Evolutionary conservation across 30 jellyfish, hydroid and myxozoan species (phyloP), one percentile per base, ranked within the genome.

Genomic region (Rhopilema esculentum): DNA sequence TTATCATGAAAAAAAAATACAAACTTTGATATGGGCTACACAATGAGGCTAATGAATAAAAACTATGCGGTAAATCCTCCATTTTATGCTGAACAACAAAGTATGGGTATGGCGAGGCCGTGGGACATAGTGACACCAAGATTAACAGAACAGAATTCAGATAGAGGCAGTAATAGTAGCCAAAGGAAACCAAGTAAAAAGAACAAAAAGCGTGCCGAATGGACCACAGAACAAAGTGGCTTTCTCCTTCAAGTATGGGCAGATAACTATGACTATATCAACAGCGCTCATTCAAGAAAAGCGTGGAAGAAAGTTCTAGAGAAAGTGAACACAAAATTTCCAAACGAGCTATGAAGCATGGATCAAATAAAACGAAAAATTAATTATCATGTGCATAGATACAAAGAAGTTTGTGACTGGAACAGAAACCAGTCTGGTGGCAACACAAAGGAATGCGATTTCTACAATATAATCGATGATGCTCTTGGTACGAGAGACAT

Each of bases 191-290:
- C n/a, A 51, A 51, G 66, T 51, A 51, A 19, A 51, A 19, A 15
- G 66, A 64, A 0, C 15, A 9, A 30, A 64, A 0, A 27, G 24
- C 0, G 74, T 8, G 74, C 86, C 4, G 86, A 75, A n/a, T 75
- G 86, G 86, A 75, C 86, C n/a, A 27, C 12, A 2, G 86, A 75
- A 30, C 86, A 75, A 48, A 75, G 27, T 9, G 86, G 72, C 1
- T 48, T 75, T 49, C 74, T 75, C n/a, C 80, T 75, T 27, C 86
- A 75, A n/a, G 32, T 75, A 8, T 75, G 86, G 86, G 86, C 86
- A 22, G 86, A 30, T 29, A 28, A 48, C 24, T 29, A 75, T 30
- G 80, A 75, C 16, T 75, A 75, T 23, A n/a, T 75, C 32, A 75
- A 48, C n/a, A 75, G 86, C 71, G 82, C 82, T 23, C 86, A 75